These are phyloP conservation scores for Cephalophus harveyi DNA, from an alignment of 2,113 vertebrate genomes.

Conservation along the genomic window DNA sequence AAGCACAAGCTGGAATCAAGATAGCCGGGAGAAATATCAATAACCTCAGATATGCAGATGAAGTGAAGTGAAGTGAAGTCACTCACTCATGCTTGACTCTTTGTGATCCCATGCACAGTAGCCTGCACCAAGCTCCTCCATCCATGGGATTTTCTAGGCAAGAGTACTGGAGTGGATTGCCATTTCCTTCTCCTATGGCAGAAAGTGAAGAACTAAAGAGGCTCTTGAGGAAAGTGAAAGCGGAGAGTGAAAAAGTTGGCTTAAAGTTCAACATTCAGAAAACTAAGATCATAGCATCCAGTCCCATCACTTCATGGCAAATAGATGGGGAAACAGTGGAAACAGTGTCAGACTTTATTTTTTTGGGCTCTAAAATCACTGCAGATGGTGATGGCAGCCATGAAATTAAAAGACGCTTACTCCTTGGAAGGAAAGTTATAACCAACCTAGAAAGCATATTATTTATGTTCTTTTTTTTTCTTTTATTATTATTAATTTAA, in stretches of 20 bases:
- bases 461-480: too few relatives aligned
- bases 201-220: not conserved
- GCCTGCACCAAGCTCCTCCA: too few relatives aligned
- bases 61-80: too few relatives aligned
- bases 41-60: not conserved
- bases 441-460: not conserved
- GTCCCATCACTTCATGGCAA: not conserved
- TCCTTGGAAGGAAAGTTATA: not conserved
- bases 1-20: not conserved
- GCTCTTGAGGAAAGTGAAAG: not conserved
- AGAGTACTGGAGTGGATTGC: too few relatives aligned
- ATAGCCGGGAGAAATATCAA: not conserved
- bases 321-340: not conserved
- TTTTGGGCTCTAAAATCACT: not conserved
- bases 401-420: not conserved
- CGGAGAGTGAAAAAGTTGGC: not conserved
- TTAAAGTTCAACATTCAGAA: not conserved
- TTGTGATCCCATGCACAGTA: too few relatives aligned
- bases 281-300: not conserved
- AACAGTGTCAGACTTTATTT: not conserved
- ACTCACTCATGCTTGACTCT: too few relatives aligned
- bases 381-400: not conserved
- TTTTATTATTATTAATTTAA: too few relatives aligned
- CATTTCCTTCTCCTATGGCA: not conserved
- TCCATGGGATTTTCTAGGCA: too few relatives aligned